Base-by-base conservation (phyloP, 2,113 vertebrate species). In the Sterna hirundo region DNA sequence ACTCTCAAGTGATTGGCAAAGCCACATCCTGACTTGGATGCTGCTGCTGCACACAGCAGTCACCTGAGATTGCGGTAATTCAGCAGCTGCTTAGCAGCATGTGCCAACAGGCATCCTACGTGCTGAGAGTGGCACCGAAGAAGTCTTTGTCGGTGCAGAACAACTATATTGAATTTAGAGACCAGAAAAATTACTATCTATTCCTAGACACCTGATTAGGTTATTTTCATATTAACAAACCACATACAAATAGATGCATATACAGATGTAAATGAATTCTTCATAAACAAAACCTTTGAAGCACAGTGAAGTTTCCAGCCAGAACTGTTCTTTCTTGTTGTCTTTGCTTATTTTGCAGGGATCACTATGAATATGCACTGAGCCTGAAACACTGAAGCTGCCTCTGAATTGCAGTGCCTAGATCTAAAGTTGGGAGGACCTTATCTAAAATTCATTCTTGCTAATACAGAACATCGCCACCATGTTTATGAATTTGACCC, bases 51-150 rank as follows among this genome's bases (percentile, higher is more conserved):
- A 46, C 22, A 18, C 64, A 92, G 25, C n/a, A 68, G n/a, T 34
- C 90, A 90, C 71, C 71, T 90, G 88, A 90, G 79, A 88, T 42
- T 90, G 54, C 58, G 80, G 66, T 46, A 85, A 90, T 81, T 83
- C 76, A 90, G 68, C 90, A 96, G 71, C 71, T 90, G 75, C 42
- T 88, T 44, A 83, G 57, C 38, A 74, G 83, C 44, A 27, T 32
- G 55, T 76, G 87, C 72, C 91, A 91, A 65, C 36, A 88, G 40
- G 66, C 49, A 30, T 64, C 57, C 23, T 57, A 60, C 2, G 1
- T 61, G 54, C 71, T 64, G 55, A 49, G 65, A 69, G 30, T 8
- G 3, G 36, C 58, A 47, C 27, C 58, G 25, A 34, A 74, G 25
- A 51, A 83, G 5, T 49, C 16, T 42, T 71, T 85, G 34, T 79